phyloP scores from a whole-genome alignment of 2,797 vertebrate genomes.

The Streptopelia turtur region DNA sequence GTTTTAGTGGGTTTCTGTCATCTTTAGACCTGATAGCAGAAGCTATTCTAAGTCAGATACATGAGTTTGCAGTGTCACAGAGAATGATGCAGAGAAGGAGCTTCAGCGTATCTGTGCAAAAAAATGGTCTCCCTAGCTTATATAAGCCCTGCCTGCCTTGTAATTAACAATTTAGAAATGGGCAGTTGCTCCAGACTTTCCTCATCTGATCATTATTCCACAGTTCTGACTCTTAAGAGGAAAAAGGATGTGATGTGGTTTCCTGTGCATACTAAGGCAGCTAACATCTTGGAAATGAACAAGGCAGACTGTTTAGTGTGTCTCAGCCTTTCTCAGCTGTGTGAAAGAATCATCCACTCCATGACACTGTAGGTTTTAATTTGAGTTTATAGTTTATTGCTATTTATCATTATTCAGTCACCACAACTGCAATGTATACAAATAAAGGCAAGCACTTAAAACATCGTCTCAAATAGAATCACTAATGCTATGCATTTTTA shows the following conservation, averaged over 20 bases:
- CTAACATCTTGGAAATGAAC: neutral
- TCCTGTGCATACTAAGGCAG: neutral
- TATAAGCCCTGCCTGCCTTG: neutral
- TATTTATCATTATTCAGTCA: conserved; percentile 15
- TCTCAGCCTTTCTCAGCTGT: neutral
- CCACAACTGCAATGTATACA: neutral
- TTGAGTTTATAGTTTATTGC: conserved; percentile 31
- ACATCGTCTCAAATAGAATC: neutral
- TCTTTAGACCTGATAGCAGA: neutral
- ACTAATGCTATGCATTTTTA: neutral
- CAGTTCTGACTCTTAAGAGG: neutral
- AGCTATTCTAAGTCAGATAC: neutral
- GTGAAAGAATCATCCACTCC: neutral
- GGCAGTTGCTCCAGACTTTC: neutral
- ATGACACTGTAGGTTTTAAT: conserved; percentile 7
- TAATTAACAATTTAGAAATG: neutral
- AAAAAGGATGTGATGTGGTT: neutral
- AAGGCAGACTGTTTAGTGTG: neutral
- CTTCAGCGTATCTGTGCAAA: neutral
- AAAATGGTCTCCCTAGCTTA: neutral
- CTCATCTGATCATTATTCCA: neutral
- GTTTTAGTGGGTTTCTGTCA: neutral
- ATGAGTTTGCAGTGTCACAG: neutral
- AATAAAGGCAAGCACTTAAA: conserved; percentile 34
- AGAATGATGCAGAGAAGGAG: neutral